phyloP scores from a whole-genome alignment of 2,888 invertebrate genomes.

The Opisthograptis luteolata region DNA sequence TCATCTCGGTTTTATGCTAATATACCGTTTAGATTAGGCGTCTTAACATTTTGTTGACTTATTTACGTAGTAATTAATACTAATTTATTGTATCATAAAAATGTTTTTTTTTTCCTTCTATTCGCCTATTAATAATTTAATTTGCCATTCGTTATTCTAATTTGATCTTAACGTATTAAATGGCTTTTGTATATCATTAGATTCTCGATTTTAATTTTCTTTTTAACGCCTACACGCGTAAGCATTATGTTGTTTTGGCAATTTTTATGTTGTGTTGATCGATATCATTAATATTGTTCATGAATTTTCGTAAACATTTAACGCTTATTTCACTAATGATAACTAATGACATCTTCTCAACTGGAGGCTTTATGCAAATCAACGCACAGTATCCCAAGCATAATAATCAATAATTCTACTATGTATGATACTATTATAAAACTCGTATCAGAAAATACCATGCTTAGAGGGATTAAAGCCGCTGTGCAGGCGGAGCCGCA shows the following conservation, averaged over 20 bases:
- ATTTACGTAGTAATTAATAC: neutral
- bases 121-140: neutral
- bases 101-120: neutral
- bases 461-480: no score
- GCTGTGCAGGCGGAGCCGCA: no score
- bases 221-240: neutral
- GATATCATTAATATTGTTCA: no score
- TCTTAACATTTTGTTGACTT: neutral
- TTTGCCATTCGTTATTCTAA: neutral
- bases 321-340: no score
- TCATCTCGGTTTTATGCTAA: neutral
- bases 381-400: no score
- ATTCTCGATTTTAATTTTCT: neutral
- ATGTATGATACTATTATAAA: no score
- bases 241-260: neutral
- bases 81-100: neutral
- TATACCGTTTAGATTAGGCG: neutral
- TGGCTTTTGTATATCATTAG: neutral
- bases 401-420: no score
- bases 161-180: neutral
- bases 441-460: no score
- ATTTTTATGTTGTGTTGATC: no score
- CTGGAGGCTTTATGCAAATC: no score
- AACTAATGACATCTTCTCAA: no score
- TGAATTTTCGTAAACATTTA: no score